Evolutionary conservation across 2,113 vertebrate species (phyloP), one percentile per base, ranked within the genome.

Genomic region (Chaetodon auriga): DNA sequence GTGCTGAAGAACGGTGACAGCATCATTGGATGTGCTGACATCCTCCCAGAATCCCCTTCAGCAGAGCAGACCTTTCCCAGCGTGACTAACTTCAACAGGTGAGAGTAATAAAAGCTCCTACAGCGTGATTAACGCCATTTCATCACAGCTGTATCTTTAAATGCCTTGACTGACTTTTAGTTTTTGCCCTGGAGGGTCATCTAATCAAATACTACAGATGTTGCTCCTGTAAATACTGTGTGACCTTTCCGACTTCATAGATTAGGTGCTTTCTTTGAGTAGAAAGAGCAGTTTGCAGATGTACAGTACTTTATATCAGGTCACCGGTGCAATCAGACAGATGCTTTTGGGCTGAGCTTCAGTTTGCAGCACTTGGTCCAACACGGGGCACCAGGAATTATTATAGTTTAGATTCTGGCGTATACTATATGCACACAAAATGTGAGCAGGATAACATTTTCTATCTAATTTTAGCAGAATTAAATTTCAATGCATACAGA

Each of bases 81-180:
- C 0, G 80, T 93, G 35, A 2, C 61, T 0, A 48, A 23, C 16
- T 96, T 96, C 78, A 95, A 81, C 91, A 92, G 94, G 96, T 96
- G 60, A 74, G 86, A 62, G 5, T 25, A 43, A 73, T 41, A n/a
- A 75, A 54, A 41, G 30, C 11, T 12, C 1, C 5, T 8, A 9
- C 13, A 3, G 4, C 3, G 7, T 23, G n/a, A 13, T 61, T n/a
- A 18, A 53, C 1, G 41, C 1, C 5, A 18, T 54, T 19, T 63
- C 21, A 21, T 48, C 8, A 13, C 1, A 14, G 19, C 9, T 46
- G 5, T 35, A 48, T 7, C 35, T 19, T 30, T 48, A 48, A 48
- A 48, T 2, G 4, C 5, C 46, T 48, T 15, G 2, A 10, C 46
- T 4, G 12, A 15, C 46, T 48, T 45, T 30, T 7, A 71, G 3